Evolutionary conservation across 1,140 invertebrate species (phyloP), one percentile per base, ranked within the genome.

Genomic region (Maniola jurtina): DNA sequence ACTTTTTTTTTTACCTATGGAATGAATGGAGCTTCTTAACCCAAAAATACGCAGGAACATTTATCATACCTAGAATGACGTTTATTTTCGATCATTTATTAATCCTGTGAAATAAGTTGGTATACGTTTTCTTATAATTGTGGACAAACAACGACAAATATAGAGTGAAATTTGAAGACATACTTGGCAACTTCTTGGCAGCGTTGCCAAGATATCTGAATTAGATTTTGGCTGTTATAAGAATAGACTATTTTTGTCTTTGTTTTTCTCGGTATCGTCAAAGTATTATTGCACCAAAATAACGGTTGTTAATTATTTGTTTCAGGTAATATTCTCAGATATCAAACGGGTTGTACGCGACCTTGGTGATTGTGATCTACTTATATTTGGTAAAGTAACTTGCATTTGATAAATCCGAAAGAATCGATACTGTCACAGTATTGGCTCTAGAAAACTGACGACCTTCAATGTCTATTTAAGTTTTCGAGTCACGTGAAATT

Each of bases 261-360:
- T 45, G 42, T 45, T 45, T 6, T 45, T 11, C 34, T n/a, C 15
- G 7, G n/a, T 55, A 13, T 55, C 7, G 25, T 55, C 13, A 34
- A 34, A 1, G 25, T 55, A 34, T 55, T 11, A 13, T 13, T 55
- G 0, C 6, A n/a, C 52, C 34, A 13, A 55, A 34, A 13, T 55
- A 13, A 55, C 52, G 13, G 34, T 57, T 15, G 14, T 52, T 52
- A 11, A 9, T 2, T 52, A 38, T 61, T 61, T 61, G 60, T 61
- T 61, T 40, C 60, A 61, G 60, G 60, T 61, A 61, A 14, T 35
- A 56, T 35, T 56, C 34, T 36, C 33, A n/a, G 25, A 52, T 52
- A 45, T 45, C 42, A 45, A n/a, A 5, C 13, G 42, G 5, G 10
- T 9, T 38, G 2, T 6, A 11, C 13, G 13, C 42, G 42, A 45